Evolutionary conservation across 1,140 invertebrate genomes (phyloP).

Genomic region (Bombus terrestris): DNA sequence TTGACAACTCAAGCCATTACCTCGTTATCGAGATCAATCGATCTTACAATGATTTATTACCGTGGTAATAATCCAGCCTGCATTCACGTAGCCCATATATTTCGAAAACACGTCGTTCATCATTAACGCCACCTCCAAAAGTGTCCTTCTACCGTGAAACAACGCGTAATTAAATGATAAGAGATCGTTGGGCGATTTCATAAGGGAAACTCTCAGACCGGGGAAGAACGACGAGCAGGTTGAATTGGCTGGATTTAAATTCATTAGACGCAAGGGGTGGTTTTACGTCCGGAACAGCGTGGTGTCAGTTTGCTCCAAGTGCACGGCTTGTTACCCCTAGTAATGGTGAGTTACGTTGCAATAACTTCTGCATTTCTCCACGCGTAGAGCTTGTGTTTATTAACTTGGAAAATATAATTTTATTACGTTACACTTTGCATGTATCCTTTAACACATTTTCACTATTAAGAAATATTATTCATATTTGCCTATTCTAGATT

Average conservation of each 20-base stretch:
- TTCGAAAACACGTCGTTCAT: neutral
- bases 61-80: neutral
- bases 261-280: neutral
- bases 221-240: neutral
- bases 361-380: neutral
- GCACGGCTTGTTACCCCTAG: neutral
- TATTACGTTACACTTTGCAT: neutral
- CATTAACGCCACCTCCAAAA: neutral
- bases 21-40: neutral
- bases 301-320: constrained; percentile 3
- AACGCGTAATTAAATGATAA: constrained; percentile 4
- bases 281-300: neutral
- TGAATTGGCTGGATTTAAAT: constrained; percentile 30
- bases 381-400: neutral
- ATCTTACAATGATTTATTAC: constrained; percentile 7
- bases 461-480: too few species aligned
- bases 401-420: neutral
- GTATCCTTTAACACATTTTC: neutral
- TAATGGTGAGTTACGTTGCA: neutral
- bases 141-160: neutral
- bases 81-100: neutral
- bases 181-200: neutral
- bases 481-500: too few species aligned
- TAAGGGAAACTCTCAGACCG: neutral
- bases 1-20: neutral